Conservation (phyloP, 2,113 vertebrate genomes). For the Kryptolebias marmoratus region DNA sequence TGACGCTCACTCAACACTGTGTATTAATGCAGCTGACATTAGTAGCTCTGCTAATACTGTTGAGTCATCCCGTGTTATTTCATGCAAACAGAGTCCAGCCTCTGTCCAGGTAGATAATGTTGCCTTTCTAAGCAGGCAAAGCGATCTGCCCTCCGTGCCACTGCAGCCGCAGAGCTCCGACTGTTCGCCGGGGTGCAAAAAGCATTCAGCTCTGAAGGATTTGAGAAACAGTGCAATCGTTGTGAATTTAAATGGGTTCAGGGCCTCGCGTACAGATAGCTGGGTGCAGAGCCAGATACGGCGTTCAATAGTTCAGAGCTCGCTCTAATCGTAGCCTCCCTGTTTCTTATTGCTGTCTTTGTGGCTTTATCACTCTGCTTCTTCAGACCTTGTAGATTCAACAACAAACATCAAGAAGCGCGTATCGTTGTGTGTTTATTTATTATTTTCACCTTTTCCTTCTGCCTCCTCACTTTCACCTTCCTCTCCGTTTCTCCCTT, state of each 20-base stretch:
- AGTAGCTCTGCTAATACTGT: too few species aligned
- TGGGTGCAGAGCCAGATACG: conserved; percentile 53
- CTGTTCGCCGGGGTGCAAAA: conserved; percentile 48
- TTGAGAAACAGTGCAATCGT: conserved; percentile 69
- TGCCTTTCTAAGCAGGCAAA: conserved; percentile 41
- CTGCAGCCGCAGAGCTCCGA: conserved; percentile 23
- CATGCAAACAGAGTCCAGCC: too few species aligned
- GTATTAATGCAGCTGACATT: too few species aligned
- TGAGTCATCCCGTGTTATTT: too few species aligned
- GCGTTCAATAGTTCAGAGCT: conserved; percentile 57
- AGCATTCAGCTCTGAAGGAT: conserved; percentile 68
- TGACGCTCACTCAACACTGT: too few species aligned
- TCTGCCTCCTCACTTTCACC: too few species aligned
- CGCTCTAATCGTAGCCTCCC: conserved; percentile 46
- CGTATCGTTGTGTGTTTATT: conserved; percentile 5
- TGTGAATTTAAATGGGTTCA: conserved; percentile 71
- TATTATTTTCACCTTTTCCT: not conserved
- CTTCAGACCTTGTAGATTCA: conserved; percentile 31
- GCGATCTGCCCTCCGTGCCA: conserved; percentile 21
- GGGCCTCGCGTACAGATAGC: conserved; percentile 57
- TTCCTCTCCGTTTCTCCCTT: not conserved
- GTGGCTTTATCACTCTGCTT: conserved; percentile 44
- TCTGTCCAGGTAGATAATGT: conserved; percentile 27
- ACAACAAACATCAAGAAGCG: conserved; percentile 21
- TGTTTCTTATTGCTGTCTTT: conserved; percentile 51